Evolutionary conservation across 2,113 vertebrate species (phyloP), one percentile per base, ranked within the genome.

Genomic region (Myanophis thanlyinensis): DNA sequence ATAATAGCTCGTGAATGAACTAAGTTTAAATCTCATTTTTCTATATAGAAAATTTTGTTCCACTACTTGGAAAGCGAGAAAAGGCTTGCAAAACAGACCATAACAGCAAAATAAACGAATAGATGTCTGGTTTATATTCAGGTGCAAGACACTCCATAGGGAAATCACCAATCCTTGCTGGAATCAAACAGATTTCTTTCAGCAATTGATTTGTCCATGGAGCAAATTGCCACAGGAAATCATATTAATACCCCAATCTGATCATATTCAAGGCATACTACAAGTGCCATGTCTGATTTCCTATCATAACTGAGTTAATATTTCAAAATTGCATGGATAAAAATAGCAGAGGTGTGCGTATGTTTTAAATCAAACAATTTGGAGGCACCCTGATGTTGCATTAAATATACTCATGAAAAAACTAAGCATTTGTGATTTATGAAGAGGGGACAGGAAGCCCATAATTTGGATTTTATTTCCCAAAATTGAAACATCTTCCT

Each of bases 11-110:
- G 48, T 11, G 1, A 48, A 84, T n/a, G 27, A 13, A 89, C n/a
- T 22, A 86, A 47, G 25, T 54, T 92, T 88, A 84, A 92, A 89
- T 93, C n/a, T 93, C 44, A 90, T 93, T 93, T 89, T 90, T 47
- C n/a, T 51, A 59, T 51, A 49, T n/a, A n/a, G n/a, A n/a, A 40
- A 86, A 23, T 62, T 85, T 86, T 51, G 49, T 51, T 27, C 52
- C 35, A 62, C n/a, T 54, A 48, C 23, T 48, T 59, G 85, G 10
- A 56, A 90, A 5, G 46, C 53, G 2, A 49, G 30, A 10, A 89
- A 22, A 49, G n/a, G 40, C 27, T 87, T 91, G 89, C 85, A 40
- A 62, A 22, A 96, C 89, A 54, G 87, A 22, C 86, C 84, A 5
- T 40, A 94, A 56, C 1, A 90, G 46, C 40, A 91, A 30, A 90